Base-by-base conservation (phyloP, 2,113 vertebrate species). In the Campylomormyrus numenius region DNA sequence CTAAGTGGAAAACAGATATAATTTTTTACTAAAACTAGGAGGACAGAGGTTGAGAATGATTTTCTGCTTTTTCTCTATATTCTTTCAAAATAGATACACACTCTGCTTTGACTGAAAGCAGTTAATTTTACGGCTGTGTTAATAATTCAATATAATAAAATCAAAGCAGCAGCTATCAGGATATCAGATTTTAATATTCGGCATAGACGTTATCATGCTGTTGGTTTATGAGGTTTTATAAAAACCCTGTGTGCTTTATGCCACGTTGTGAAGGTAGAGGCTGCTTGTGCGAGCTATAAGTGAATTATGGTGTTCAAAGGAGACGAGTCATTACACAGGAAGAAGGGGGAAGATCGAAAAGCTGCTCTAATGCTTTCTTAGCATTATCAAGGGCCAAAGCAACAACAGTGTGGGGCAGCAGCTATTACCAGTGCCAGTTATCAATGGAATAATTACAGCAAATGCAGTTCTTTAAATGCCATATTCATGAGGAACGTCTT, bases 381-480 rank as follows among this genome's bases (percentile, higher is more conserved):
- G 66, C 66, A 35, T 53, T 93, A 93, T 94, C 92, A 92, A 92
- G 92, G 91, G 91, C 91, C 94, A 94, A 93, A 94, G 92, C 93
- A 94, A 94, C 94, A 93, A 92, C 89, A 93, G 93, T 92, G 90
- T 91, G 93, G 90, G 93, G 91, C n/a, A 92, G 93, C 92, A 93
- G 92, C 92, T 93, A 94, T 94, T 94, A 94, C 94, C 93, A 92
- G 92, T 87, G 53, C 31, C 1, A 91, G 92, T 91, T 94, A 93
- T 94, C 93, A 92, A 92, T 90, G 90, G 92, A 93, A 93, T 92
- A 90, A 91, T 91, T 93, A 91, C 90, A 42, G 31, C 89, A 93
- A 92, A 92, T 94, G 52, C 87, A 91, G 87, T 89, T 90, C 93
- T 93, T 88, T 7, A 89, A 58, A 91, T 93, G 88, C 88, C 90